phyloP scores from a whole-genome alignment of 2,113 vertebrate species.

The Menidia beryllina region DNA sequence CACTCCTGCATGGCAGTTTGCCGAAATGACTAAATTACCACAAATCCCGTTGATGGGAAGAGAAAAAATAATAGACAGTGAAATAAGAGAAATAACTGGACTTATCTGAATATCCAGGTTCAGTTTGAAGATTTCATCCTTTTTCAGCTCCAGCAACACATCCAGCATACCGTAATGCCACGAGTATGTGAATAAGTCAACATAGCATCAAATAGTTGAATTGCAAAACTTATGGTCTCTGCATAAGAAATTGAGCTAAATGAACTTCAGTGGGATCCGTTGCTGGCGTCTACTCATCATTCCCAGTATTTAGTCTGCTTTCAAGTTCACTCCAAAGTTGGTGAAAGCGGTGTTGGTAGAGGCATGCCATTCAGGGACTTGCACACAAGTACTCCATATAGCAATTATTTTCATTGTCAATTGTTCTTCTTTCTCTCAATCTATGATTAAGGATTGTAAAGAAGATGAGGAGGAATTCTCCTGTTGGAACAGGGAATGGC shows the following conservation, averaged over 20 bases:
- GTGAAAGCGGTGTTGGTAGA: too few relatives aligned
- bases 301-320: background rate
- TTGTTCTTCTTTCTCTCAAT: too few relatives aligned
- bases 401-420: too few relatives aligned
- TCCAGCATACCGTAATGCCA: background rate
- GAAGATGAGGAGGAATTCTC: too few relatives aligned
- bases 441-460: too few relatives aligned
- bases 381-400: too few relatives aligned
- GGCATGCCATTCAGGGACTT: too few relatives aligned
- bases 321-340: background rate
- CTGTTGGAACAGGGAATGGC: too few relatives aligned
- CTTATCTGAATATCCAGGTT: background rate
- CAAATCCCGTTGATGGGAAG: conserved; percentile 20
- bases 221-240: background rate
- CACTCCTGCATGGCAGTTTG: conserved; percentile 51
- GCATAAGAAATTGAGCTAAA: background rate
- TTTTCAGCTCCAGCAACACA: background rate
- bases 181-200: conserved; percentile 1
- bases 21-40: conserved; percentile 48
- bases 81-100: conserved; percentile 11
- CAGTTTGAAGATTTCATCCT: background rate
- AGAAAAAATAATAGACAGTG: conserved; percentile 1
- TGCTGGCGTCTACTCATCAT: conserved; percentile 6
- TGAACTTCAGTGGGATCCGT: background rate
- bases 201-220: conserved; percentile 2